A percentile compares a stretch with the other conserved stretches of the same genome.
phyloP scores from a whole-genome alignment of 2,113 vertebrate species.

The Odocoileus hemionus region DNA sequence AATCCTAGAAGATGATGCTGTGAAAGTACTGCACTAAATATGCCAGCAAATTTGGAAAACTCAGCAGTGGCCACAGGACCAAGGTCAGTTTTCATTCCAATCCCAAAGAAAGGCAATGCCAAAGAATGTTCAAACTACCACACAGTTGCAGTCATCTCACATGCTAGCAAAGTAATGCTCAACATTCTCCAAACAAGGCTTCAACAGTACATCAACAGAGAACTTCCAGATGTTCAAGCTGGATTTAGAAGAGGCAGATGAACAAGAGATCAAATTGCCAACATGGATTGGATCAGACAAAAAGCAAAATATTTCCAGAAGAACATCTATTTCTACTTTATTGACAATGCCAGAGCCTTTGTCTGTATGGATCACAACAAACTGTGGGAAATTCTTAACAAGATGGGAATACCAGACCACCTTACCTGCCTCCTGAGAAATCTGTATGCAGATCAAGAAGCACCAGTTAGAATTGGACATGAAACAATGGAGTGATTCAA shows the following conservation, averaged over 20 bases:
- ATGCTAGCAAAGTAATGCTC: not conserved
- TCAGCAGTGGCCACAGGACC: not conserved
- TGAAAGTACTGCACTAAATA: not conserved
- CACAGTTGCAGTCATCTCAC: not conserved
- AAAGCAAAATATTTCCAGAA: not conserved
- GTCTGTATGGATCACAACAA: not conserved
- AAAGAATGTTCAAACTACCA: not conserved
- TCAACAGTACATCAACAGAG: not conserved
- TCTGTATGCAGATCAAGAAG: not conserved
- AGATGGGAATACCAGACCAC: not conserved
- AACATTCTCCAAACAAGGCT: not conserved
- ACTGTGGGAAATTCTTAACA: not conserved
- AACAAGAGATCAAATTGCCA: not conserved
- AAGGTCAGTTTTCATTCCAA: not conserved
- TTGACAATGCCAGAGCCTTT: not conserved
- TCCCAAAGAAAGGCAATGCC: not conserved
- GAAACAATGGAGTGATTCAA: not conserved
- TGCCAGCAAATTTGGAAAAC: not conserved
- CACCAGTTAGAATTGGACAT: not conserved
- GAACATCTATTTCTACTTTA: not conserved
- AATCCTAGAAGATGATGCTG: not conserved
- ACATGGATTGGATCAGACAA: not conserved
- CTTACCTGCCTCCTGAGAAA: not conserved
- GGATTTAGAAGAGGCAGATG: not conserved
- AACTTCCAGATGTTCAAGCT: not conserved